Conservation (phyloP, 2,113 vertebrate species). For the Pseudorectes ferrugineus region DNA sequence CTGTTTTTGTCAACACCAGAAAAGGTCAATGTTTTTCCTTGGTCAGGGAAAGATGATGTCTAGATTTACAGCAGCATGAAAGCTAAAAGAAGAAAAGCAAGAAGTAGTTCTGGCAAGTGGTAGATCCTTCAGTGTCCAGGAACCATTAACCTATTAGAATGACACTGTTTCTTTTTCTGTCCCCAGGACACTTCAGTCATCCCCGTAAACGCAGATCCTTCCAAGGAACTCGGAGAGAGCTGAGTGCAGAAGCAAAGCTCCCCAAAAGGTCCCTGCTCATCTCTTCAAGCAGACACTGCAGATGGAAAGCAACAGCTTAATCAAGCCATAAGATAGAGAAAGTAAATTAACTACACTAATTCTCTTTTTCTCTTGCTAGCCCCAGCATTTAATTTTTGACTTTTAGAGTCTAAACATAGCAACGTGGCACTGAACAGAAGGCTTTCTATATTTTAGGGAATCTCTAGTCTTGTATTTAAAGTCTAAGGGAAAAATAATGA, state of each 20-base stretch:
- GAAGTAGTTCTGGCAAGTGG: conserved; percentile 26
- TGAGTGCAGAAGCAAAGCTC: not conserved
- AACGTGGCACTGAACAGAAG: not conserved
- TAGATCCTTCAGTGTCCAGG: conserved; percentile 2
- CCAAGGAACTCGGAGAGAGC: not conserved
- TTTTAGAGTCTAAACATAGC: not conserved
- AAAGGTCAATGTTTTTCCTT: conserved; percentile 50
- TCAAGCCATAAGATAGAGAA: not conserved
- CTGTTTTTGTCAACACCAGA: conserved; percentile 49
- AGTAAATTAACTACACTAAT: not conserved
- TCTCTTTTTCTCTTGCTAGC: not conserved
- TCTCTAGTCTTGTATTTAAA: not conserved
- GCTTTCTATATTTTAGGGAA: not conserved
- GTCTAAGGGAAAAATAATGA: not conserved
- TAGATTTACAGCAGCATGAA: conserved; percentile 9
- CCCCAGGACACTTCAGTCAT: not conserved
- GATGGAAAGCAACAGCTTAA: not conserved
- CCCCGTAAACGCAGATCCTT: not conserved
- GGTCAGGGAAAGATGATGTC: not conserved
- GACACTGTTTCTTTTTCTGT: conserved; percentile 34
- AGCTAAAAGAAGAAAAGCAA: conserved; percentile 22
- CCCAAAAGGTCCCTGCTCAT: not conserved
- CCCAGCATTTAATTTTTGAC: not conserved
- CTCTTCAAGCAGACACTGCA: not conserved
- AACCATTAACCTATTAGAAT: conserved; percentile 36